Percentiles rank a stretch among this genome's conserved stretches.
Evolutionary conservation across 2,113 vertebrate species (phyloP).

Genomic region (Emydura subglobosa): DNA sequence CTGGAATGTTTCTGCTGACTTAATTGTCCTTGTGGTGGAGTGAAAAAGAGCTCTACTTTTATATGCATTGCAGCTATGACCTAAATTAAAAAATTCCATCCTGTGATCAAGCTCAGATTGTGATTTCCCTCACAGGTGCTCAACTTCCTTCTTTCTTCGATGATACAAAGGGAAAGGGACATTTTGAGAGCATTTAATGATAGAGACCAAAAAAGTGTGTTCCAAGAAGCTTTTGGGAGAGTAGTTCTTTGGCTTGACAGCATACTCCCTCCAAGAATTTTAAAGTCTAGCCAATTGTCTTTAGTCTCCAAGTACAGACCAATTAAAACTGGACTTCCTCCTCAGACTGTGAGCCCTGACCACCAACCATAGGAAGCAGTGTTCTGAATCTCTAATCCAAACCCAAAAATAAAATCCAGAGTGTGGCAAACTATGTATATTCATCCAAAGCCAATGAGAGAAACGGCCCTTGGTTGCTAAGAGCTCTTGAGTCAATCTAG

Average conservation of each 20-base stretch:
- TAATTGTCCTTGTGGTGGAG: slow-evolving; percentile 28
- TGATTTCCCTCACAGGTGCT: slow-evolving; percentile 10
- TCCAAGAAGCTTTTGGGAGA: not conserved
- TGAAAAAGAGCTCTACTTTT: not conserved
- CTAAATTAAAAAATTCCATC: not conserved
- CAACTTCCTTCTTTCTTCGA: not conserved
- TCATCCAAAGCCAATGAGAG: not conserved
- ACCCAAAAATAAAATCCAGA: not conserved
- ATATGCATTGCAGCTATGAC: not conserved
- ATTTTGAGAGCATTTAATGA: rapidly evolving
- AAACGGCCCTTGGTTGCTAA: not conserved
- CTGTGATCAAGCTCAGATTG: not conserved
- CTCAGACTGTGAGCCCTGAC: rapidly evolving
- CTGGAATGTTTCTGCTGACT: not conserved
- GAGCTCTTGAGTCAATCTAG: not conserved
- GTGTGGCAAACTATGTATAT: not conserved
- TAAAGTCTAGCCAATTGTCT: not conserved
- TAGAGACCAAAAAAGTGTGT: not conserved
- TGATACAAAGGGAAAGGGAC: not conserved
- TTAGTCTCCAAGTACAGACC: not conserved
- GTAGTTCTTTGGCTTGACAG: not conserved
- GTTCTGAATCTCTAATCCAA: not conserved
- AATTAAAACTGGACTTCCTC: not conserved
- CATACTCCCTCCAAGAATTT: not conserved
- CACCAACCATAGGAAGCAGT: not conserved